phyloP scores from a whole-genome alignment of 2,797 vertebrate genomes.

The Semotilus atromaculatus region DNA sequence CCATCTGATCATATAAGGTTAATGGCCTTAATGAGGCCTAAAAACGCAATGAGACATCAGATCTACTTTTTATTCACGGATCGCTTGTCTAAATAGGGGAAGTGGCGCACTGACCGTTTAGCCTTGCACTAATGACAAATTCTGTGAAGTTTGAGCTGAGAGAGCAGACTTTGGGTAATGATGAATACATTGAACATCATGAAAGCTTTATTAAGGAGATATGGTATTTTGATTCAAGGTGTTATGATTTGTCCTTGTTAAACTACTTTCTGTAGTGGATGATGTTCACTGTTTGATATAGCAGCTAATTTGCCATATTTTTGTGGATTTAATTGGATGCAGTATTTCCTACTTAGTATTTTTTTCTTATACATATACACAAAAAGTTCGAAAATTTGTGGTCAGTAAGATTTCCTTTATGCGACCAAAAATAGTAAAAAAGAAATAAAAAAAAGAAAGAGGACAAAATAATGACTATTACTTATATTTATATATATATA shows the following conservation, averaged over 20 bases:
- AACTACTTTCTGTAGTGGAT: background rate
- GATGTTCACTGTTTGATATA: background rate
- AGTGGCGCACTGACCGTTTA: slow-evolving; percentile 47
- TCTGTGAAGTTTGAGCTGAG: slow-evolving; percentile 37
- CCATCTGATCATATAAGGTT: slow-evolving; percentile 52
- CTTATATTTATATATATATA: too few relatives aligned
- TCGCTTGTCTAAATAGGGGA: slow-evolving; percentile 53
- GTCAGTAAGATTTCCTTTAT: background rate
- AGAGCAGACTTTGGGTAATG: slow-evolving; percentile 23
- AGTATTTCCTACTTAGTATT: background rate
- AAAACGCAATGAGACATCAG: slow-evolving; percentile 50
- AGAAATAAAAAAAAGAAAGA: too few relatives aligned
- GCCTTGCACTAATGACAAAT: slow-evolving; percentile 35
- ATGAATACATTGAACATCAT: background rate
- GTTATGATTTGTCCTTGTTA: slow-evolving; percentile 29
- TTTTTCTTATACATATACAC: background rate
- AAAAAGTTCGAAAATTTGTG: background rate
- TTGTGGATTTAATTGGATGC: background rate
- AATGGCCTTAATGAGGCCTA: slow-evolving; percentile 56
- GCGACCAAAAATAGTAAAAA: background rate
- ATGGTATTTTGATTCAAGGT: slow-evolving; percentile 34
- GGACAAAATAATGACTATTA: background rate
- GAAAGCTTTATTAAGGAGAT: slow-evolving; percentile 24
- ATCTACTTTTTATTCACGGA: slow-evolving; percentile 58
- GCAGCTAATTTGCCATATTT: background rate